A percentile compares a stretch with the other conserved stretches of the same genome.
Evolutionary conservation across 2,888 invertebrate species (phyloP).

Genomic region (Dione juno): DNA sequence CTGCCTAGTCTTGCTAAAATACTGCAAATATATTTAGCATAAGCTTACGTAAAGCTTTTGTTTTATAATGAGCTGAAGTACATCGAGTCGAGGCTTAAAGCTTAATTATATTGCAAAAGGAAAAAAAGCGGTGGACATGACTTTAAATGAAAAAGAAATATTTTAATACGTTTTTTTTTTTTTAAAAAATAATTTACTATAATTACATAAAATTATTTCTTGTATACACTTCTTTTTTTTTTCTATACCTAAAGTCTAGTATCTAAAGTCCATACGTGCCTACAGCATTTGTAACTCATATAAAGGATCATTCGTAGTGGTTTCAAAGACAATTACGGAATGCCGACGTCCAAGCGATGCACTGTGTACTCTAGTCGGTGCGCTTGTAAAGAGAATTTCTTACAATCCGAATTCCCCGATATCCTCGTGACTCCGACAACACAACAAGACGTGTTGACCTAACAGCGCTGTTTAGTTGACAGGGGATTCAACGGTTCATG

Average conservation of each 20-base stretch:
- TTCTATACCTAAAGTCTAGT: no score
- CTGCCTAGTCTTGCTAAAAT: conserved; percentile 18
- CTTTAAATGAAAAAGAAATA: no score
- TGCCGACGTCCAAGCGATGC: conserved; percentile 42
- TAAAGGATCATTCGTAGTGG: conserved; percentile 45
- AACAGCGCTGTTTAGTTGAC: conserved; percentile 48
- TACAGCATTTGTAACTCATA: neutral
- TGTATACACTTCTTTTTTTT: no score
- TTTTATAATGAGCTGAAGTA: neutral
- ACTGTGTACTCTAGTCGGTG: conserved; percentile 56
- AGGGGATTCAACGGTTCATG: conserved; percentile 43
- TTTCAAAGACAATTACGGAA: conserved; percentile 56
- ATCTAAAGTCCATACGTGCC: neutral
- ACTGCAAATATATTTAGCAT: neutral
- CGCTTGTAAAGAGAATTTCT: conserved; percentile 60
- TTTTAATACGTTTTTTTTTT: no score
- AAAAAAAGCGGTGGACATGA: no score
- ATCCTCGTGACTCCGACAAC: conserved; percentile 61
- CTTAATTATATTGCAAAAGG: no score
- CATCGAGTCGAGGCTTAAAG: no score
- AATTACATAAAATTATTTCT: no score
- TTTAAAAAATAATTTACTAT: no score
- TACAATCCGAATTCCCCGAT: conserved; percentile 69
- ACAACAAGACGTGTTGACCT: conserved; percentile 58
- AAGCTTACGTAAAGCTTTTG: neutral